phyloP scores from a whole-genome alignment of 2,113 vertebrate species.

The Phylloscopus trochiloides region DNA sequence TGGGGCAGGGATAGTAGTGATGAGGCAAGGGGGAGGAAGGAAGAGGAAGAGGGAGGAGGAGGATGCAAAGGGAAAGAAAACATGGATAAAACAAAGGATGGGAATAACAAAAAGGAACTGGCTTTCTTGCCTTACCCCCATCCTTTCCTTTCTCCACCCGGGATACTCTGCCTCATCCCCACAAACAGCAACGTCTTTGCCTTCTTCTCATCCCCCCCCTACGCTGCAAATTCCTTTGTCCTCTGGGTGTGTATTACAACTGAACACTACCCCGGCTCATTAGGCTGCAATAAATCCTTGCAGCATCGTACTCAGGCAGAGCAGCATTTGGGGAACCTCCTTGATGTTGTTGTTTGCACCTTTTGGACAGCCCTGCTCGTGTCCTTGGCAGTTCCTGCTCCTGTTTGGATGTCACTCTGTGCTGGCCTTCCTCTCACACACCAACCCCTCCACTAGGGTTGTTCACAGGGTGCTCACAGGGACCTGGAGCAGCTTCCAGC shows the following conservation, averaged over 20 bases:
- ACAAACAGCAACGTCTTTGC: background rate
- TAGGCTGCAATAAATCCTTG: background rate
- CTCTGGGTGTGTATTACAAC: background rate
- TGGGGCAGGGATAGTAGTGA: background rate
- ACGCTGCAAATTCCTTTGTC: background rate
- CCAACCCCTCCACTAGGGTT: background rate
- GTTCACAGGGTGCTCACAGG: background rate
- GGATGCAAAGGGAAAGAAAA: background rate
- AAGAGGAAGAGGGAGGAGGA: background rate
- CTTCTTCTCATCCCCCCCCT: background rate
- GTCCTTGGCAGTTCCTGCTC: background rate
- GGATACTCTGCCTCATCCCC: background rate
- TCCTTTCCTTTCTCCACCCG: background rate
- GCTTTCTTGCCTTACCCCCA: background rate
- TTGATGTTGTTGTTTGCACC: background rate
- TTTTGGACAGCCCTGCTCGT: background rate
- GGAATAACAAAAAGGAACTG: background rate
- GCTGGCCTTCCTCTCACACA: background rate
- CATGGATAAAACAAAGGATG: background rate
- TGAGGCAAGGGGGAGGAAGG: background rate
- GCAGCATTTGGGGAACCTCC: background rate
- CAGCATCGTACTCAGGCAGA: background rate
- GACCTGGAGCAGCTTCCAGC: background rate
- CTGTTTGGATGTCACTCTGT: background rate
- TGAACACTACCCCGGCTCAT: background rate